Evolutionary conservation across 2,888 invertebrate genomes (phyloP), one percentile per base, ranked within the genome.

Genomic region (Xestia sexstrigata): DNA sequence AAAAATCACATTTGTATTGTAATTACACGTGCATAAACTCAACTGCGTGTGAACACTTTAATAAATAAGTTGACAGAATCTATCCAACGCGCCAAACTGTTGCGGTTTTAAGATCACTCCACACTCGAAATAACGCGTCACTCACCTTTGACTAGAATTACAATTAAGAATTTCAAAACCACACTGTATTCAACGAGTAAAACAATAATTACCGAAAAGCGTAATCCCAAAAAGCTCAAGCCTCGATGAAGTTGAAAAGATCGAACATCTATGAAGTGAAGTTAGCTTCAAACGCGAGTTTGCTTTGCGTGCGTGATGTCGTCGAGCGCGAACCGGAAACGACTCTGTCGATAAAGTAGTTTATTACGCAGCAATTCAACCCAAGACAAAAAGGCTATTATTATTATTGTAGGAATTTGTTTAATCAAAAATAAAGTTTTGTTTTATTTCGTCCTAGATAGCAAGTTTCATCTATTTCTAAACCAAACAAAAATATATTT

Each of bases 181-280:
- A 88, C 91, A 92, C 90, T 82, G 81, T 87, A 89, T 87, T 76
- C 79, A 92, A 92, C 84, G 85, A 92, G 83, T 89, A 94, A 93
- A 95, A 95, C 89, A 94, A 94, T 94, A 96, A 92, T 96, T 96
- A 96, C 96, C 96, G 95, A 96, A 95, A 95, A 95, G 94, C 91
- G 94, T 93, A 92, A 94, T 96, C 94, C 95, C 94, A 95, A 93
- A 94, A 94, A 92, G 93, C 94, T 93, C 95, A 95, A 95, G 95
- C 95, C 95, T 95, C 95, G 93, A 95, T 95, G 95, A 94, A 94
- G 94, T 93, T 94, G 91, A 93, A 96, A 91, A 96, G 94, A 97
- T 96, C 96, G 96, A 96, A 95, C 96, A 95, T 96, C 93, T 95
- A 95, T 91, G 87, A 91, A 94, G 93, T 96, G 96, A 96, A 96